Evolutionary conservation across 2,113 vertebrate genomes (phyloP), one percentile per base, ranked within the genome.

Genomic region (Dromas ardeola): DNA sequence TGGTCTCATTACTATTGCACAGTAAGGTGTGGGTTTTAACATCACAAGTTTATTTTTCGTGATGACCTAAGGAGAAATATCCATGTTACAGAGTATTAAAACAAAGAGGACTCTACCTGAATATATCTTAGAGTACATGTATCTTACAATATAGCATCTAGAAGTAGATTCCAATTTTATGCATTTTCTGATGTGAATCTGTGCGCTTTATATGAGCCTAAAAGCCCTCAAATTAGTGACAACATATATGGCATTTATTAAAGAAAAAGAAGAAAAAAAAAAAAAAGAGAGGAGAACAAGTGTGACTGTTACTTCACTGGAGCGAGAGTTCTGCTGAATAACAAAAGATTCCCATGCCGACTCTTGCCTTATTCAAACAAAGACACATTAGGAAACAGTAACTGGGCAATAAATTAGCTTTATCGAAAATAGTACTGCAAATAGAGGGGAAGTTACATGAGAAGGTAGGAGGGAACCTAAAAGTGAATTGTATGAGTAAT

Each of bases 321-420:
- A 87, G 92, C 50, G 78, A 76, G 38, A 77, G 8, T 89, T 95
- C 59, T 85, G 74, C 74, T 86, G 80, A 96, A 93, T 34, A 96
- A 92, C 87, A 74, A 81, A 87, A 91, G 49, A 74, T 93, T 90
- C 79, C 43, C 52, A 17, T 95, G 81, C 93, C 36, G 47, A 85
- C n/a, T 88, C 90, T 90, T 93, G 87, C 78, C 84, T 84, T 88
- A 90, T 53, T 95, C 94, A 95, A 94, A 97, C 85, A 96, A 95
- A 97, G 92, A 56, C 58, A 38, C 52, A 45, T 89, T 80, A 86
- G 87, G 85, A 95, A 87, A 89, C 67, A 91, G 90, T 86, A 71
- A 79, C 23, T 36, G 9, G 42, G 42, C 74, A 70, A 77, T 74
- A 69, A 96, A 88, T 79, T 76, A 74, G 22, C 91, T 94, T 89